Evolutionary conservation across 2,113 vertebrate species (phyloP), one percentile per base, ranked within the genome.

Genomic region (Lichenostomus cassidix): DNA sequence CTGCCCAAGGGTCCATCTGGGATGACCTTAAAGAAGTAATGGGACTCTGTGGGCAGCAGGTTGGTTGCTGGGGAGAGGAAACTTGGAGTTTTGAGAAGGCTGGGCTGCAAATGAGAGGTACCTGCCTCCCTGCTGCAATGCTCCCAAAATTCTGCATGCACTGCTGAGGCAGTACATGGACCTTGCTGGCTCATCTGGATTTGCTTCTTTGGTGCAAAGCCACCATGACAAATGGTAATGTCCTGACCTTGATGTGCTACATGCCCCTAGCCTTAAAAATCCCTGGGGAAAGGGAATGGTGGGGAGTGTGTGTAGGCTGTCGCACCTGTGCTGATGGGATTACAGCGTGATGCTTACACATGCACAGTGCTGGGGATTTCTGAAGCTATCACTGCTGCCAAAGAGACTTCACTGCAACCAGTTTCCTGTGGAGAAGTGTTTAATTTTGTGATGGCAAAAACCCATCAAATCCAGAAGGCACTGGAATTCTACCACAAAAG

Each of bases 361-460:
- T 35, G 15, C 22, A 67, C 0, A 2, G 11, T 0, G 0, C 17
- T 15, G 5, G 3, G 39, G 25, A 17, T 18, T 71, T 52, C 53
- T 47, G 15, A 46, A 65, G 22, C 11, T 78, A 29, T 52, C 2
- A 1, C 27, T 50, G 27, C 39, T 83, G 37, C 22, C 33, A 23
- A 74, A 52, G 6, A 50, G 9, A 29, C 24, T 52, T 78, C 21
- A 23, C 8, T 15, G 53, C 22, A 68, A 56, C 4, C 15, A 47
- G 23, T 5, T 20, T 4, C 29, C 70, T n/a, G 8, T 2, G 7
- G 31, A 0, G 0, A 79, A 6, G 16, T 17, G 7, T 25, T 86
- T 70, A 29, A 49, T 85, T 87, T 73, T 2, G 2, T 14, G 23
- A 58, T 9, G 15, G 35, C 15, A 56, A 62, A 59, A 74, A 33